A percentile compares a stretch with the other conserved stretches of the same genome.
Conservation (phyloP, 2,888 invertebrate species). For the Hylaea fasciaria region DNA sequence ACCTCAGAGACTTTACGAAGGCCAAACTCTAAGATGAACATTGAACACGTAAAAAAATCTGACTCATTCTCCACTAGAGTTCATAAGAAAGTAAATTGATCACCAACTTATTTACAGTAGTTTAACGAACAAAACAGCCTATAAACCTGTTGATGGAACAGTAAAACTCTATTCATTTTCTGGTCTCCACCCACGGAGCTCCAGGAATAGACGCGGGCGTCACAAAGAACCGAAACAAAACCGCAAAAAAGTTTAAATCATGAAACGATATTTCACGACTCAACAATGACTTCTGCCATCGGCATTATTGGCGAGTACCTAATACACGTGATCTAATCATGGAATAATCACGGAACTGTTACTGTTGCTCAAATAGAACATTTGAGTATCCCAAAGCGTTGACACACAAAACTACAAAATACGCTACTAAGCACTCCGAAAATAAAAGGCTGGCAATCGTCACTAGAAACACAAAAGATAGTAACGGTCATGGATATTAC, state of each 20-base stretch:
- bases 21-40: conserved; percentile 22
- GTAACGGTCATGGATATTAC: conserved; percentile 36
- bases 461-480: conserved; percentile 58
- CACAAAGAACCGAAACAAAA: conserved; percentile 70
- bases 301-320: conserved; percentile 6
- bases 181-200: conserved; percentile 69
- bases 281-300: conserved; percentile 44
- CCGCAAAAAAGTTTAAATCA: conserved; percentile 63
- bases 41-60: conserved; percentile 21
- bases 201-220: conserved; percentile 69
- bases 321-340: conserved; percentile 15
- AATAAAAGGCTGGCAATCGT: conserved; percentile 65
- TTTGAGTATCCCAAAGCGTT: conserved; percentile 50
- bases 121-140: conserved; percentile 51
- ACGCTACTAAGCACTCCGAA: conserved; percentile 61
- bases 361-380: conserved; percentile 40
- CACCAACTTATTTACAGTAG: conserved; percentile 47
- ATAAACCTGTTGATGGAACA: conserved; percentile 65
- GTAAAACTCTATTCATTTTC: conserved; percentile 60
- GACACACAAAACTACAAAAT: conserved; percentile 57
- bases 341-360: conserved; percentile 23
- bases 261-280: conserved; percentile 65
- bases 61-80: conserved; percentile 23
- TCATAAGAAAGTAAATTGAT: conserved; percentile 44
- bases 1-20: conserved; percentile 28